Conservation (phyloP, 2,888 invertebrate species). For the Arrhopalites spinosus region DNA sequence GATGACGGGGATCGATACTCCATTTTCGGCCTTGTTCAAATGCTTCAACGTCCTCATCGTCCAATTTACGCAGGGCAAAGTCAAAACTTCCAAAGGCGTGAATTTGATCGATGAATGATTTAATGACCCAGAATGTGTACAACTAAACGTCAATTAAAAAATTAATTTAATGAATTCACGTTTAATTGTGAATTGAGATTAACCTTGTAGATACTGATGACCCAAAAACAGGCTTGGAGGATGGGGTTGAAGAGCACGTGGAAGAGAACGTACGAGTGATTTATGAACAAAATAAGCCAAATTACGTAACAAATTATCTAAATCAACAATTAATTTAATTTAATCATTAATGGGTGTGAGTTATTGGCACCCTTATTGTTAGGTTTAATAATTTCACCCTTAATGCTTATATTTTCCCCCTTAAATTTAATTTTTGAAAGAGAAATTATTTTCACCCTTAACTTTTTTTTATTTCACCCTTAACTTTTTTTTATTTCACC, state of each 20-base stretch:
- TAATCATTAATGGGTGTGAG: too few species aligned
- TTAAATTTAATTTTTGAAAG: too few species aligned
- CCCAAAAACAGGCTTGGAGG: not conserved
- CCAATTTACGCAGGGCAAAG: not conserved
- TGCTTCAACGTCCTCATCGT: not conserved
- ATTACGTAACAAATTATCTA: conserved; percentile 7
- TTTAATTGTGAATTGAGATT: too few species aligned
- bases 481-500: too few species aligned
- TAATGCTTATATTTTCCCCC: too few species aligned
- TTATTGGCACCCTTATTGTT: too few species aligned
- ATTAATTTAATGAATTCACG: too few species aligned
- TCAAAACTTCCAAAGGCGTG: not conserved
- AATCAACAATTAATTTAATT: too few species aligned
- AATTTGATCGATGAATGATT: conserved; percentile 10
- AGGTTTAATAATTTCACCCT: too few species aligned
- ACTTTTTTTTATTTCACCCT: too few species aligned
- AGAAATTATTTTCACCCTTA: too few species aligned
- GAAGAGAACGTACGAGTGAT: not conserved
- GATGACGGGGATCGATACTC: too few species aligned
- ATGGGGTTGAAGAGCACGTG: not conserved
- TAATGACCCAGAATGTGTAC: conserved; percentile 19
- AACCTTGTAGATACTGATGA: conserved; percentile 6
- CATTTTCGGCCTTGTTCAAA: not conserved
- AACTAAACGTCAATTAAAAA: not conserved
- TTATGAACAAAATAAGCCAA: not conserved